Percentiles rank a stretch among this genome's conserved stretches.
Conservation (phyloP, 2,113 vertebrate species). For the Furnarius figulus region DNA sequence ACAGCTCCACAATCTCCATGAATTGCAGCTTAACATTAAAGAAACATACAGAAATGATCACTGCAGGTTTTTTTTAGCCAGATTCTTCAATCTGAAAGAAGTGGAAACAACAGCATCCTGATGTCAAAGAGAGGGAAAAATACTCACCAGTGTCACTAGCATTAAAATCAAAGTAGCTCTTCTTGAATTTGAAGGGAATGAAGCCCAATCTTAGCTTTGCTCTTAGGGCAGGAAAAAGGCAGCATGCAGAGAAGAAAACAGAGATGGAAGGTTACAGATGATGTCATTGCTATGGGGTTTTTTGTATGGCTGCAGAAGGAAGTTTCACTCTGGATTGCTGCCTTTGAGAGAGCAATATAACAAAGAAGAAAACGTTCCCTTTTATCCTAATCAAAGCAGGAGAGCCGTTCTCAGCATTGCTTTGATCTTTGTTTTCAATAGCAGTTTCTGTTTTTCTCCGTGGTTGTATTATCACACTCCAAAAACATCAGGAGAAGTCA, state of each 20-base stretch:
- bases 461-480: not conserved
- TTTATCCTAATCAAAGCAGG: constrained; percentile 25
- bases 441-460: not conserved
- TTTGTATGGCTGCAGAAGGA: not conserved
- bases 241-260: not conserved
- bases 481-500: not conserved
- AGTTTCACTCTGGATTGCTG: not conserved
- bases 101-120: not conserved
- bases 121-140: not conserved
- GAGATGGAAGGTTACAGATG: not conserved
- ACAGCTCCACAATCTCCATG: not conserved
- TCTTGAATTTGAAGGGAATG: not conserved
- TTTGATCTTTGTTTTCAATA: constrained; percentile 29
- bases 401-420: not conserved
- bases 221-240: not conserved
- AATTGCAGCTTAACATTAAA: not conserved
- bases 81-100: not conserved
- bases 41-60: not conserved
- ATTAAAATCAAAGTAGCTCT: not conserved
- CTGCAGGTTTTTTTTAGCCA: not conserved
- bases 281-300: not conserved
- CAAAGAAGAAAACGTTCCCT: not conserved
- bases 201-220: not conserved
- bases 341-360: not conserved
- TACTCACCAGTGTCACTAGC: not conserved